These are phyloP conservation scores for Poecilia latipinna DNA, from an alignment of 2,113 vertebrate genomes.

Conservation along the genomic window DNA sequence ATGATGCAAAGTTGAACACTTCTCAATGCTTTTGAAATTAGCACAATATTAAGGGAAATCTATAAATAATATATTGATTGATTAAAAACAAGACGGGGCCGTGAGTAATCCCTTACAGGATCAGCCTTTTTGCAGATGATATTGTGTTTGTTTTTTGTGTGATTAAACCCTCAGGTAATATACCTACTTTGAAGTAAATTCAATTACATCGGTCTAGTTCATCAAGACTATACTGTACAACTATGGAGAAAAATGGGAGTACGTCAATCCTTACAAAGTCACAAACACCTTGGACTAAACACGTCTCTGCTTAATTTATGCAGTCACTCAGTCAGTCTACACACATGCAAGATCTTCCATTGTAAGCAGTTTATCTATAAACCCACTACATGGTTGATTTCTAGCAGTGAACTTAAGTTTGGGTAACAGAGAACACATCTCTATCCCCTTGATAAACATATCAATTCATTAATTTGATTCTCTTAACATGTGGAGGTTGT, in stretches of 20 bases:
- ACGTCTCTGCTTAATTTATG: slow-evolving; percentile 46
- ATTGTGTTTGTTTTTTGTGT: neutral
- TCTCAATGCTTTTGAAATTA: neutral
- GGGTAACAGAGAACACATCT: slow-evolving; percentile 62
- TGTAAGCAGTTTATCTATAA: slow-evolving; percentile 77
- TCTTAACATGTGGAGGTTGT: neutral
- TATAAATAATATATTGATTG: neutral
- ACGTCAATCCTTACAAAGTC: neutral
- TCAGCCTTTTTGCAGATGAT: neutral
- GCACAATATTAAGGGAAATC: neutral
- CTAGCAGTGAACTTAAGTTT: slow-evolving; percentile 72
- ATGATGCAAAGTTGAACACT: too few species aligned
- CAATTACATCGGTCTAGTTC: neutral
- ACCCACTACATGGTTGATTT: slow-evolving; percentile 75
- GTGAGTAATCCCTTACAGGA: neutral
- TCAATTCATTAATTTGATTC: neutral
- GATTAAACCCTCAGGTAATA: neutral
- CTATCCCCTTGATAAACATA: slow-evolving; percentile 21
- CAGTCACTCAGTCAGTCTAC: slow-evolving; percentile 53
- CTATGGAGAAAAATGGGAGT: neutral
- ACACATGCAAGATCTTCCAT: slow-evolving; percentile 37
- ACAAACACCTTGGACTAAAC: slow-evolving; percentile 45
- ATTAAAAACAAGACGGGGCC: too few species aligned
- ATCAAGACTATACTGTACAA: neutral
- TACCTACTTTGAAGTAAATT: neutral